Evolutionary conservation across 2,797 vertebrate species (phyloP).

Genomic region (Squalus acanthias): DNA sequence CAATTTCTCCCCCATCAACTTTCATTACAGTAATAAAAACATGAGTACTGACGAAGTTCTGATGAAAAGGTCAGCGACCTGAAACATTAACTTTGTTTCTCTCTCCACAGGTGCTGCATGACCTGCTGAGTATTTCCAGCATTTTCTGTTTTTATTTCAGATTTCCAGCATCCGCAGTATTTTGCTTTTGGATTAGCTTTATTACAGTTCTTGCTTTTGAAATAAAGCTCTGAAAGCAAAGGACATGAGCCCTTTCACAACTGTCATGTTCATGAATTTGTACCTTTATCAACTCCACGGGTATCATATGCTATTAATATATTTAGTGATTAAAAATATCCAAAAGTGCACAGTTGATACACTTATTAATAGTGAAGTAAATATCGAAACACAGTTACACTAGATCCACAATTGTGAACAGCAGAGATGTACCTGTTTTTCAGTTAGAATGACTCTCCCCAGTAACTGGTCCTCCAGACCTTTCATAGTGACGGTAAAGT

Average conservation of each 20-base stretch:
- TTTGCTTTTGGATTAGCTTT: background rate
- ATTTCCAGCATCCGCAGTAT: no score
- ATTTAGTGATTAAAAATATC: background rate
- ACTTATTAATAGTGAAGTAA: background rate
- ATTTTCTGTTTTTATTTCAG: no score
- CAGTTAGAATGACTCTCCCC: slow-evolving; percentile 85
- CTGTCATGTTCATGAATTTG: background rate
- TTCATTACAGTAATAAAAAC: no score
- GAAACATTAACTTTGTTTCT: no score
- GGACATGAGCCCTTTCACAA: background rate
- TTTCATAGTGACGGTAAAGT: slow-evolving; percentile 92
- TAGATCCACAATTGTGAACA: background rate
- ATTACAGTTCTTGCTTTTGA: background rate
- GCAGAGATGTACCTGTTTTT: slow-evolving; percentile 76
- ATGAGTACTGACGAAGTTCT: no score
- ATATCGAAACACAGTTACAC: background rate
- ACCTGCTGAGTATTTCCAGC: no score
- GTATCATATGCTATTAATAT: background rate
- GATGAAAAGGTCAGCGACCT: no score
- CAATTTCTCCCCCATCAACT: background rate
- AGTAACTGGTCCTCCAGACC: slow-evolving; percentile 92
- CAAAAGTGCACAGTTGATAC: background rate
- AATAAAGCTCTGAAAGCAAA: background rate
- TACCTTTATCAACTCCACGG: background rate
- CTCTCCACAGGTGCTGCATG: no score